Conservation (phyloP, 1,140 invertebrate species). For the Danaus melanippus region DNA sequence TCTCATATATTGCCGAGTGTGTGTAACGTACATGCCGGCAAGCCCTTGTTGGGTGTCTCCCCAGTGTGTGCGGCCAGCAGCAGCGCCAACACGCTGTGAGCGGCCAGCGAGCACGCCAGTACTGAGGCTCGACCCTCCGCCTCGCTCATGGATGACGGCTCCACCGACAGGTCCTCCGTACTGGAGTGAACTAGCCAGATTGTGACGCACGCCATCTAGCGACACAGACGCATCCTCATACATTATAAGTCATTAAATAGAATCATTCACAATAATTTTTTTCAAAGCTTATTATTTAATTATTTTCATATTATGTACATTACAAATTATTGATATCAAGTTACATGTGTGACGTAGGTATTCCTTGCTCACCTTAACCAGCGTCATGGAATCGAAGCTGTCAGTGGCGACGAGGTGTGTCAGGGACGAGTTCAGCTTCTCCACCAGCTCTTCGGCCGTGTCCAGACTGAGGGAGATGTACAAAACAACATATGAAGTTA, state of each 20-base stretch:
- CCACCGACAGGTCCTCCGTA: slow-evolving; percentile 61
- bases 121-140: slow-evolving; percentile 73
- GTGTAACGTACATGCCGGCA: slow-evolving; percentile 76
- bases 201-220: slow-evolving; percentile 82
- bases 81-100: slow-evolving; percentile 79
- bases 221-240: neutral
- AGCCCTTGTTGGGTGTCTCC: slow-evolving; percentile 70
- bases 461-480: slow-evolving; percentile 51
- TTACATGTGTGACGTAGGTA: too few species aligned
- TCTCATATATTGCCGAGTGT: too few species aligned
- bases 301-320: too few species aligned
- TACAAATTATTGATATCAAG: too few species aligned
- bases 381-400: slow-evolving; percentile 80
- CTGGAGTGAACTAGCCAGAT: slow-evolving; percentile 80
- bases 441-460: slow-evolving; percentile 74
- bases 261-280: too few species aligned
- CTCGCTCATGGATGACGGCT: slow-evolving; percentile 63
- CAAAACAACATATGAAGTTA: neutral
- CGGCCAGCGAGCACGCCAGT: slow-evolving; percentile 77
- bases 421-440: slow-evolving; percentile 78
- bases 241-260: too few species aligned
- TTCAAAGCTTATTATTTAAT: too few species aligned
- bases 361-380: slow-evolving; percentile 72
- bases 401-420: slow-evolving; percentile 84
- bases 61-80: slow-evolving; percentile 75